Base-by-base conservation (phyloP, 2,797 vertebrate genomes). In the Serranus cabrilla region DNA sequence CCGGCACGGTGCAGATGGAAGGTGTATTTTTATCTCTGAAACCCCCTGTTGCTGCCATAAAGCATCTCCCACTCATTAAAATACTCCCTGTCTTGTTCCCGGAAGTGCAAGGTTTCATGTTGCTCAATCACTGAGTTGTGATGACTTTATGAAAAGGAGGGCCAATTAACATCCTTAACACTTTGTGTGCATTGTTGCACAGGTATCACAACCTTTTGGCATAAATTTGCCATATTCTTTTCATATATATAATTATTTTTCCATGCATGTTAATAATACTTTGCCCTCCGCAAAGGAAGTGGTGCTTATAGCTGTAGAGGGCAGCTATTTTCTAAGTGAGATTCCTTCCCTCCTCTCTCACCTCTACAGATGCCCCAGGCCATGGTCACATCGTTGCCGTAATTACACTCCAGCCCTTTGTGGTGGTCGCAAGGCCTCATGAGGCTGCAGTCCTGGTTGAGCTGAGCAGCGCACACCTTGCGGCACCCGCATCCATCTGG, bases 391-490 rank as follows among this genome's bases (percentile, higher is more conserved):
- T 95, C 92, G 1, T 95, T 95, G 79, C 95, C 95, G 4, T 93
- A 94, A 81, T 96, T 95, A 81, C 95, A 96, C 87, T 95, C 93
- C 80, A 96, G 92, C 45, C 95, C 95, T 90, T 95, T 96, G 91
- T 95, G 93, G 84, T 92, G 94, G 76, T 96, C 95, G 25, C 96
- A 96, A 11, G 95, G 96, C 51, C 72, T 90, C 5, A 11, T 45
- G 23, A 68, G 66, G 68, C 87, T 80, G 66, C 96, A 96, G 89
- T 96, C 94, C 58, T 96, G 93, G 73, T 96, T 94, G 1, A 96
- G 94, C 85, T 96, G 96, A 8, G 91, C 90, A 0, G 95, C 93
- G 11, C 95, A 96, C 84, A 95, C 93, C 59, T 94, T 92, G 65
- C 95, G 95, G 83, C 94, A 95, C n/a, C 92, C 91, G 20, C 95